Evolutionary conservation across 2,888 invertebrate species (phyloP).

Genomic region (Epinotia nisella): DNA sequence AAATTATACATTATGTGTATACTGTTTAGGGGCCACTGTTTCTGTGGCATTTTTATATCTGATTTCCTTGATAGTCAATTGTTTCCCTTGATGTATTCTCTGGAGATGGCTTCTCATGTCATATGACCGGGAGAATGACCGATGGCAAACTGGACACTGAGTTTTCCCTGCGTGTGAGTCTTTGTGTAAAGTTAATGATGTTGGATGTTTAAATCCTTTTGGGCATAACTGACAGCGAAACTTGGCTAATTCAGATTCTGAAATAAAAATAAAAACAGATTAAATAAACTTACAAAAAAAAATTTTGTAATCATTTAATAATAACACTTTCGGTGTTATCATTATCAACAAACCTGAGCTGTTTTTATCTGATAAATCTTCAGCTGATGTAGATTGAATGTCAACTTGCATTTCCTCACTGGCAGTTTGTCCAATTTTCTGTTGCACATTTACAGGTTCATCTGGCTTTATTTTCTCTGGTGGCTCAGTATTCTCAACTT

Average conservation of each 20-base stretch:
- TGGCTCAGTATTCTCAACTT: slow-evolving; percentile 61
- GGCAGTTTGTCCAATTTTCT: slow-evolving; percentile 53
- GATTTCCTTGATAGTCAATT: slow-evolving; percentile 80
- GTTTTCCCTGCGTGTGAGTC: slow-evolving; percentile 87
- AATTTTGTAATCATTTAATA: background rate
- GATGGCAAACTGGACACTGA: slow-evolving; percentile 86
- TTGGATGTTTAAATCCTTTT: slow-evolving; percentile 87
- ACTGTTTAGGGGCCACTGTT: slow-evolving; percentile 70
- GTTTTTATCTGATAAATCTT: slow-evolving; percentile 78
- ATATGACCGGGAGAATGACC: slow-evolving; percentile 86
- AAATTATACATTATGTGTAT: slow-evolving; percentile 74
- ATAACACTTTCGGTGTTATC: slow-evolving; percentile 5
- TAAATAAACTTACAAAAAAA: background rate
- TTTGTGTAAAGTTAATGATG: slow-evolving; percentile 86
- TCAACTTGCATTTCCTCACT: slow-evolving; percentile 80
- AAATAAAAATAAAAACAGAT: slow-evolving; percentile 52
- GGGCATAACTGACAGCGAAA: slow-evolving; percentile 86
- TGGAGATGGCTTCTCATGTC: slow-evolving; percentile 86
- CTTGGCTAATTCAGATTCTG: slow-evolving; percentile 84
- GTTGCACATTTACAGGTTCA: slow-evolving; percentile 59
- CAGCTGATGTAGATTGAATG: slow-evolving; percentile 69
- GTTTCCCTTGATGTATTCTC: slow-evolving; percentile 85
- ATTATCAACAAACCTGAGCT: slow-evolving; percentile 59
- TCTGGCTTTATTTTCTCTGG: slow-evolving; percentile 59
- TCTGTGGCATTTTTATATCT: slow-evolving; percentile 78